Conservation (phyloP, 2,113 vertebrate genomes). For the Notechis scutatus region DNA sequence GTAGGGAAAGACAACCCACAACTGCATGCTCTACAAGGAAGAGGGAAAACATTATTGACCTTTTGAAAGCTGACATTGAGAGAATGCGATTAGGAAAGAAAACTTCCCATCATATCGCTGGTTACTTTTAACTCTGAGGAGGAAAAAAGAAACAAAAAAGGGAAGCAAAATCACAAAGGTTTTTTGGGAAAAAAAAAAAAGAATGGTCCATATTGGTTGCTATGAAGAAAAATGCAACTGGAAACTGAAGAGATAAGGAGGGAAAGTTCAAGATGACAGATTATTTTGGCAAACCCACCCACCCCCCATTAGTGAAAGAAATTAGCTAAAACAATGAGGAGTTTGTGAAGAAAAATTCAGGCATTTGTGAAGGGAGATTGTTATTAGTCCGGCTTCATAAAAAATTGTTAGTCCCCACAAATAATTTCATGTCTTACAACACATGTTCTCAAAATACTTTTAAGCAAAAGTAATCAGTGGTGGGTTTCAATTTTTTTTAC, state of each 20-base stretch:
- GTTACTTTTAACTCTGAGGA: slow-evolving; percentile 20
- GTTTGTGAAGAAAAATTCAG: not conserved
- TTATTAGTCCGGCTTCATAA: not conserved
- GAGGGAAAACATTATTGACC: slow-evolving; percentile 19
- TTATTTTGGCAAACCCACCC: not conserved
- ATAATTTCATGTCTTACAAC: not conserved
- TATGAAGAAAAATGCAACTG: not conserved
- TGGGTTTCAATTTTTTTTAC: no score
- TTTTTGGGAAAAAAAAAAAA: not conserved
- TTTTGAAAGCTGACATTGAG: slow-evolving; percentile 22
- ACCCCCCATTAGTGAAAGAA: not conserved
- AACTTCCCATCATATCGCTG: slow-evolving; percentile 20
- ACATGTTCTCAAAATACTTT: not conserved
- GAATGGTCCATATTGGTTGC: not conserved
- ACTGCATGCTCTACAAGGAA: slow-evolving; percentile 36
- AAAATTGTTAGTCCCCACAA: not conserved
- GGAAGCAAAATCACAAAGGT: not conserved
- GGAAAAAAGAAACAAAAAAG: not conserved
- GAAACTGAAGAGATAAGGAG: not conserved
- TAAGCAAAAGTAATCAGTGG: not conserved
- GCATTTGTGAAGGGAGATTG: not conserved
- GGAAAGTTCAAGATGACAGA: not conserved
- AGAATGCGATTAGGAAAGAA: not conserved
- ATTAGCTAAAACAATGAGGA: not conserved
- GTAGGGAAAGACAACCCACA: slow-evolving; percentile 15